Base-by-base conservation (phyloP, 2,888 invertebrate genomes). In the Eudemis profundana region DNA sequence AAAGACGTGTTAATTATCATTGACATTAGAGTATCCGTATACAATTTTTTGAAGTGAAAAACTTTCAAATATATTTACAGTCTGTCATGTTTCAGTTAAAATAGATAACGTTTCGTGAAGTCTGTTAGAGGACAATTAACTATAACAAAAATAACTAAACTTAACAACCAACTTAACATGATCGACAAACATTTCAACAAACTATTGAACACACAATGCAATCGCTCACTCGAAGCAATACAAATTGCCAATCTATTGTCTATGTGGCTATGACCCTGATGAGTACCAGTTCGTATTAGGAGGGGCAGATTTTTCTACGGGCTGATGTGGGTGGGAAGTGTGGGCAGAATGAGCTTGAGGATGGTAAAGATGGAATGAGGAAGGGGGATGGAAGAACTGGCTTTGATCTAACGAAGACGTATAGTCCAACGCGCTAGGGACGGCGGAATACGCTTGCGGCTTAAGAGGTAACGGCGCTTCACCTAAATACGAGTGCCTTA, bases 301-400 rank as follows among this genome's bases (percentile, higher is more conserved):
- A 66, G 94, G 94, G 74, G 85, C 93, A 79, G 95, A 95, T 90
- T 96, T 96, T 68, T 92, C 91, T 71, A 85, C 83, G 15, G 86
- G 68, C 72, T 90, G 90, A 72, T 91, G 90, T 19, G 91, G 72
- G 74, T 91, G 91, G 38, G 90, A 79, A n/a, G 89, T 76, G 62
- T 91, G 91, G 17, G 90, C 85, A 0, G 88, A 73, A 68, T 91
- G 90, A 51, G 91, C 86, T 72, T 92, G 92, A 12, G 96, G 95
- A 83, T 98, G 98, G 85, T 98, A 98, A 44, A 98, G 93, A 87
- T 98, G 98, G 85, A 98, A 98, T 54, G 97, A 96, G 17, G 96
- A 95, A 50, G 91, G 89, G 36, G 92, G 92, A 81, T 96, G 96
- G 90, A 97, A 97, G 85, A 97, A 97, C 84, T 97, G 97, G 5